Evolutionary conservation across 92 coral and sea anemone genomes (phyloP).

Genomic region (Parazoanthus darwini): DNA sequence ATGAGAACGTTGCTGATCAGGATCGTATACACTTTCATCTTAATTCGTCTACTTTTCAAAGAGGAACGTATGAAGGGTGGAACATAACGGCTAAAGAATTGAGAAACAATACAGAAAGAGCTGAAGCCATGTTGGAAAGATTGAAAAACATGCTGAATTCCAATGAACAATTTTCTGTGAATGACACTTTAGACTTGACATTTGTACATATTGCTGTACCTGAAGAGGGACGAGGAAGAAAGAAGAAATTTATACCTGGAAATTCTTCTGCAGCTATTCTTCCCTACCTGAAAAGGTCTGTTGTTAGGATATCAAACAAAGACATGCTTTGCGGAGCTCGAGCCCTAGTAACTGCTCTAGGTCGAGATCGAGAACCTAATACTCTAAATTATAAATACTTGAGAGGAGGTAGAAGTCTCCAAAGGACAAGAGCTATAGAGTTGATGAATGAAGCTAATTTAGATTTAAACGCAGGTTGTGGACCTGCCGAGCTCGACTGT

Average conservation of each 20-base stretch:
- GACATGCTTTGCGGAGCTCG: constrained; percentile 16
- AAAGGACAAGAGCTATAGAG: constrained; percentile 1
- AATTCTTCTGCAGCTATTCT: constrained; percentile 10
- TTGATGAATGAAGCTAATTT: constrained; percentile 6
- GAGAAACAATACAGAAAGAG: not conserved
- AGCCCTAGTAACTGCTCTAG: constrained; percentile 3
- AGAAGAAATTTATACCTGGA: constrained; percentile 9
- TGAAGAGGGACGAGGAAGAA: constrained; percentile 7
- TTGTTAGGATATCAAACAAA: constrained; percentile 3
- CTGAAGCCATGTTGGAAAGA: not conserved
- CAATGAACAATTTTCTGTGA: not conserved
- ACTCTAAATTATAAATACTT: not conserved
- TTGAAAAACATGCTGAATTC: not conserved
- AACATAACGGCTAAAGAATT: not conserved
- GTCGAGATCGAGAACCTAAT: not conserved
- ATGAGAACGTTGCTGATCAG: not conserved
- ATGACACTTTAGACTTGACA: constrained; percentile 5
- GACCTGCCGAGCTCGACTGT: not conserved
- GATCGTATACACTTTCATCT: constrained; percentile 23
- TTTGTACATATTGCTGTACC: constrained; percentile 1
- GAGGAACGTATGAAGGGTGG: constrained; percentile 8
- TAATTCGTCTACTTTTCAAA: not conserved
- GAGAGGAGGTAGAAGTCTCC: not conserved
- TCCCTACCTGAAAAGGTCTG: constrained; percentile 15
- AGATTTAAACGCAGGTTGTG: not conserved